phyloP scores from a whole-genome alignment of 2,888 invertebrate genomes.

The Metacarcinus magister region DNA sequence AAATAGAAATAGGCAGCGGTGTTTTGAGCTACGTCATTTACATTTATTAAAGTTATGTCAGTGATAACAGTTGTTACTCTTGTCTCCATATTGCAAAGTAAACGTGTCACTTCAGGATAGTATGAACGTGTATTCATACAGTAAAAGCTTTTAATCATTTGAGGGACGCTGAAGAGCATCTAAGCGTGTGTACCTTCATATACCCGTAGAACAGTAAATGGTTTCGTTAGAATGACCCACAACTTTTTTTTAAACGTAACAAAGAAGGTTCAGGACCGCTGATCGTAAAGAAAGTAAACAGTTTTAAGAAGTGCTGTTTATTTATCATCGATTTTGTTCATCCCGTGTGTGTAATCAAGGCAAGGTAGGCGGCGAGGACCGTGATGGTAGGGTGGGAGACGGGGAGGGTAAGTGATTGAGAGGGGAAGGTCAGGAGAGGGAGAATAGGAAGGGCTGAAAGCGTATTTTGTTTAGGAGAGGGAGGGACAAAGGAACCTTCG shows the following conservation, averaged over 20 bases:
- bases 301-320: neutral
- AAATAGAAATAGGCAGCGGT: neutral
- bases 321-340: constrained; percentile 22
- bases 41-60: neutral
- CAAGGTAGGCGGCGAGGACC: neutral
- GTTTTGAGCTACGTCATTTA: neutral
- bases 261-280: neutral
- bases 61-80: neutral
- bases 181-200: neutral
- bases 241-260: neutral
- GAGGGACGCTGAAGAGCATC: neutral
- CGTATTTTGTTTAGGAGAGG: constrained; percentile 51
- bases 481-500: constrained; percentile 51
- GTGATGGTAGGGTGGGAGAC: neutral
- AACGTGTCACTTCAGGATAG: neutral
- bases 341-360: constrained; percentile 31
- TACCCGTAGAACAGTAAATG: neutral
- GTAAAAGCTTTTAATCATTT: neutral
- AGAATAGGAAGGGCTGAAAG: constrained; percentile 49
- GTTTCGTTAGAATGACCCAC: neutral
- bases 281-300: neutral
- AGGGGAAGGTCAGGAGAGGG: constrained; percentile 46
- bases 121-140: neutral
- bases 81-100: neutral
- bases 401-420: constrained; percentile 31